Evolutionary conservation across 2,888 invertebrate species (phyloP), one percentile per base, ranked within the genome.

Genomic region (Drosophila putrida): DNA sequence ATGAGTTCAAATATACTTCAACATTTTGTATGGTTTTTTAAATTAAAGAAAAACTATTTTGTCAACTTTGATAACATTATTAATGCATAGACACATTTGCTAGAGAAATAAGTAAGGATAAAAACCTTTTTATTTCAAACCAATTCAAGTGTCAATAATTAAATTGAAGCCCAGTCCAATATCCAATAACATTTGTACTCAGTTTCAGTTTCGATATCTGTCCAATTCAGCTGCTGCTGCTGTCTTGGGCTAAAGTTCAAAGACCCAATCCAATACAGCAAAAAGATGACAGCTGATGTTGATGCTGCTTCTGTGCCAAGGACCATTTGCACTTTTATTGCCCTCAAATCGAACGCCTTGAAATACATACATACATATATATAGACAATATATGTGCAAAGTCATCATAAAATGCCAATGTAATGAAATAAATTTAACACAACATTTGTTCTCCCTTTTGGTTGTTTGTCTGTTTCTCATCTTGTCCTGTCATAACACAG

Each of bases 341-440:
- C 80, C 73, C 54, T 65, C 69, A 70, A 78, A 73, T 76, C 78
- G 78, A 73, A 78, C 78, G 84, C 78, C 65, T 78, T 65, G 59
- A 71, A 66, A 20, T 20, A 20, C 20, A 20, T 20, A 20, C 3
- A 20, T 20, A 20, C 20, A 20, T 20, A 71, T 64, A 57, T 73
- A 73, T 70, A 74, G 69, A 75, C 64, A 80, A 74, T 71, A 69
- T 65, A 77, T 63, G 75, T 79, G 71, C 68, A 67, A 63, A 86
- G 75, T 83, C 83, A 81, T 78, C 84, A 84, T 81, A 77, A 86
- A 86, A 83, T 69, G 73, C 70, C 85, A 84, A 69, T 78, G 75
- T 65, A 86, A 87, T 87, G 80, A 87, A 88, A 78, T 80, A 81
- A 89, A 85, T 80, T 83, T 71, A 73, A 82, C 71, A 74, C 76